Evolutionary conservation across 1,140 invertebrate genomes (phyloP), one percentile per base, ranked within the genome.

Genomic region (Drosophila rufa): DNA sequence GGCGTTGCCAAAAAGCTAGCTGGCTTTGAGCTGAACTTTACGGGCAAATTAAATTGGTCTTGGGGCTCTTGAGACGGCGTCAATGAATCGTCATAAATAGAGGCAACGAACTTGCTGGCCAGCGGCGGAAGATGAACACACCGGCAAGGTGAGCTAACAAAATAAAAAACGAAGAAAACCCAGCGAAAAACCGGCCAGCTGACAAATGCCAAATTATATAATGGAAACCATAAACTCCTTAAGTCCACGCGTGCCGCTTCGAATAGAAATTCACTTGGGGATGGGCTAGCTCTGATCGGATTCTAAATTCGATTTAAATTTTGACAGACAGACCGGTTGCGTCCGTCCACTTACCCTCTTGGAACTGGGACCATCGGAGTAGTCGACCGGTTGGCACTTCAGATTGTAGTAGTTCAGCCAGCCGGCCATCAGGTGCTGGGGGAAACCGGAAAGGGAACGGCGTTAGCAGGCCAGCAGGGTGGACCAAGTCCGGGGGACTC

Each of bases 311-410:
- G 12, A 55, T 38, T 56, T 25, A 53, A 48, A 51, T 70, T 45
- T 40, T 36, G 33, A 36, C 33, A 36, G 55, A n/a, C 22, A 14
- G 60, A 79, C 56, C 50, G 68, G 66, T 66, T 66, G 42, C n/a
- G 43, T 38, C 19, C 19, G 27, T 25, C 56, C 53, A 95, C 96
- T 96, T 94, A 98, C 97, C 94, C 96, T 95, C 91, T 96, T 94
- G 48, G 97, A 96, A 93, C 96, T 95, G 48, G 95, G 96, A 92
- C 96, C 96, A 81, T 96, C 94, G 11, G 96, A 97, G 93, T 99
- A 99, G 92, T 98, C 97, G 7, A 99, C 97, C 6, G 97, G 97
- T 94, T 99, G 97, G 93, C 98, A 99, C 77, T 96, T 95, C 91
- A 97, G 96, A 93, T 97, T 98, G 94, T 99, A 99, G 83, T 97